Base-by-base conservation (phyloP, 37 sponge, comb jelly and placozoan genomes). In the Haliclona indistincta region DNA sequence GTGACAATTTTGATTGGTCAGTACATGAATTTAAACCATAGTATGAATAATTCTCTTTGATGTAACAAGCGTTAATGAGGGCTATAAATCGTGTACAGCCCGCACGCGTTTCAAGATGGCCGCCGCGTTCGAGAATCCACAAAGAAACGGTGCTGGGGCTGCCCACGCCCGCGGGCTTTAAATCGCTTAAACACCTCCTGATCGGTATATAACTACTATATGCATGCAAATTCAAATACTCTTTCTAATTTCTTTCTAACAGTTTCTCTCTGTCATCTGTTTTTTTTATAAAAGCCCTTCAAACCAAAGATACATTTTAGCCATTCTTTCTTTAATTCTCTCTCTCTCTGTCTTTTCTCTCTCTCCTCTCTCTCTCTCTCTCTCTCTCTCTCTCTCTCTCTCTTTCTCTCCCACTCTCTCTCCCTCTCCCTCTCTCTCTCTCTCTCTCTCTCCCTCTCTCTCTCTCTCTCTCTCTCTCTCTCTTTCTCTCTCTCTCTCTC, bases 1-100 rank as follows among this genome's bases (percentile, higher is more conserved):
- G 99, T 62, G 99, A 98, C 64, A 51, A 42, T 22, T 98, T 98
- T 81, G 99, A 98, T 79, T 95, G 97, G 97, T 93, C 33, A 71
- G 67, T n/a, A 58, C 6, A 13, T 34, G 8, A 62, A 22, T 13
- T 72, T 17, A 40, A 62, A 11, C 7, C 11, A 26, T n/a, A 22
- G 49, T 47, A 8, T 13, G 13, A 17, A 8, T 47, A 47, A 47
- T 13, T 47, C 49, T 47, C 13, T 36, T 38, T 73, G 41, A 54
- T 36, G n/a, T n/a, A n/a, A n/a, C n/a, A n/a, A n/a, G n/a, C n/a
- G n/a, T n/a, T n/a, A n/a, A n/a, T n/a, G n/a, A n/a, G n/a, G n/a
- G n/a, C n/a, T n/a, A n/a, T n/a, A n/a, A n/a, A n/a, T n/a, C n/a
- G n/a, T n/a, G n/a, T n/a, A n/a, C n/a, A n/a, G n/a, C n/a, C n/a